Base-by-base conservation (phyloP, 2,888 invertebrate genomes). In the Athrips mouffetella region DNA sequence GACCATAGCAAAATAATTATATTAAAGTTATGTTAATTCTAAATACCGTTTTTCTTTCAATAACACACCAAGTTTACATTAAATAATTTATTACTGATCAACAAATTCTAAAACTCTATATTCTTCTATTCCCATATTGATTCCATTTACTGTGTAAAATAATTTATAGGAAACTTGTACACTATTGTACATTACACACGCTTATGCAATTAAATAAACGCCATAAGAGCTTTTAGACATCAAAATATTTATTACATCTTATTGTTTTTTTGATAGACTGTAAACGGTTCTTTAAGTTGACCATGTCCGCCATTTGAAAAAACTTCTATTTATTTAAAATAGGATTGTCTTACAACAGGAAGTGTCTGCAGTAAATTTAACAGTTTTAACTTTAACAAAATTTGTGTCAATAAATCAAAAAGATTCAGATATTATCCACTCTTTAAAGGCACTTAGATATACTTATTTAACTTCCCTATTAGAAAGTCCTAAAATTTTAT, bases 41-140 rank as follows among this genome's bases (percentile, higher is more conserved):
- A 20, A 21, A 30, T 18, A n/a, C 37, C 21, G 7, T 18, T 15
- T 47, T 23, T 41, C 18, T 30, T 39, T 11, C 6, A 45, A 31
- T 49, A 39, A 37, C 1, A 39, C 20, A 39, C 27, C 8, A 21
- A 20, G n/a, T 35, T 21, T 21, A 37, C 29, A 30, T 47, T 15
- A 45, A 68, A 71, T 70, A 70, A 67, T 74, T 74, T 74, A 73
- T 67, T 74, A 57, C 25, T 33, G 15, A 64, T 72, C 65, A 73
- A 76, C 73, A 70, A 72, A 63, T 59, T 70, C 66, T 70, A 61
- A 61, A 61, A n/a, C n/a, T n/a, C 60, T 71, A 64, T 54, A 51
- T 51, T 63, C 65, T 55, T 53, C 54, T 65, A 66, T 51, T 61
- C 63, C 62, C 59, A 65, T 33, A 46, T 39, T 16, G 27, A 16